A percentile compares a stretch with the other conserved stretches of the same genome.
These are phyloP conservation scores for Ictalurus punctatus DNA, from an alignment of 2,113 vertebrate species.

Conservation along the genomic window DNA sequence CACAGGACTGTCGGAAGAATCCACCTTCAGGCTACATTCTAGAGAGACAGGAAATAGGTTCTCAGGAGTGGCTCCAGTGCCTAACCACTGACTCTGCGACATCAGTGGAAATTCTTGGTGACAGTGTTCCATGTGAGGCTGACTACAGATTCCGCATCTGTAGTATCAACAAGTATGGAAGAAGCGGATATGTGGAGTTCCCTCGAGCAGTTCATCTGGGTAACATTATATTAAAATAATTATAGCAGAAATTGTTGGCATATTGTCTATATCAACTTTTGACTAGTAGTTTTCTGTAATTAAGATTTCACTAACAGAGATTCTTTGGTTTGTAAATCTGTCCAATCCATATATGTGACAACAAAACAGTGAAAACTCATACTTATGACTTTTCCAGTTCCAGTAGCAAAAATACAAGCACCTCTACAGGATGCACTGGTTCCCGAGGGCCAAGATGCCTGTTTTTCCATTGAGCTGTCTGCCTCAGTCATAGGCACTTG, in stretches of 20 bases:
- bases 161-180: slow-evolving; percentile 84
- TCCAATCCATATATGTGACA: background rate
- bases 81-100: slow-evolving; percentile 85
- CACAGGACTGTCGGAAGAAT: slow-evolving; percentile 77
- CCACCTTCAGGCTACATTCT: slow-evolving; percentile 83
- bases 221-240: slow-evolving; percentile 62
- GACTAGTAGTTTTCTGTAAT: background rate
- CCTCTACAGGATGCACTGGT: slow-evolving; percentile 82
- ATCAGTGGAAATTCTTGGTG: slow-evolving; percentile 84
- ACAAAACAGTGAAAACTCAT: background rate
- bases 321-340: background rate
- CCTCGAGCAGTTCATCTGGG: slow-evolving; percentile 85
- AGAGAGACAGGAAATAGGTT: slow-evolving; percentile 84
- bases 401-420: slow-evolving; percentile 82
- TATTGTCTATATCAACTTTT: background rate
- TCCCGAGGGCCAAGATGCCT: slow-evolving; percentile 77
- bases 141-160: slow-evolving; percentile 91
- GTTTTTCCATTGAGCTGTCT: slow-evolving; percentile 87
- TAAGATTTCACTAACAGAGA: background rate
- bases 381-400: slow-evolving; percentile 71
- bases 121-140: slow-evolving; percentile 85
- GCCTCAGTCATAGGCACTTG: slow-evolving; percentile 81
- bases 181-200: slow-evolving; percentile 86
- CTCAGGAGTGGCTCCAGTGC: slow-evolving; percentile 89
- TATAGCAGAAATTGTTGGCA: background rate